Conservation (phyloP, 2,888 invertebrate genomes). For the Pardosa pseudoannulata region DNA sequence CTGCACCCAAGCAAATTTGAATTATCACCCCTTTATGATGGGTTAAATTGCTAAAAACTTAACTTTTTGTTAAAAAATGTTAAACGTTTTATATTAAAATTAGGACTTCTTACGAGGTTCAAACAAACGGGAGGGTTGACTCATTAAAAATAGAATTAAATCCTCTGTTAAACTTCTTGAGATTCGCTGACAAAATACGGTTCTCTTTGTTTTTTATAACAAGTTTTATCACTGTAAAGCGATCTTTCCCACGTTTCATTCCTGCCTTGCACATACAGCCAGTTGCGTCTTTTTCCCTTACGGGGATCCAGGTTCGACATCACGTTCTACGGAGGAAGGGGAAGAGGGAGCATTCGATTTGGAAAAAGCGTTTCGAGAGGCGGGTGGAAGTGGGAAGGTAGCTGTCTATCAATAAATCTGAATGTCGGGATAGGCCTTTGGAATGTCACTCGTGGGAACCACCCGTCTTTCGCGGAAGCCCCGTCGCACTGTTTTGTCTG, state of each 20-base stretch:
- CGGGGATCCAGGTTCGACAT: neutral
- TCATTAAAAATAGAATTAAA: neutral
- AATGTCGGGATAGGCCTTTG: conserved; percentile 60
- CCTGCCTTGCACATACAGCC: neutral
- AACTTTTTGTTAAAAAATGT: too few species aligned
- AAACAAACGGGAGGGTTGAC: neutral
- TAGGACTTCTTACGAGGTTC: too few species aligned
- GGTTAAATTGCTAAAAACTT: too few species aligned
- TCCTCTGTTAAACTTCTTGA: neutral
- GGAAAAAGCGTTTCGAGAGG: conserved; percentile 44
- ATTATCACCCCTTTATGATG: too few species aligned
- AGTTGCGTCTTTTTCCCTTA: neutral
- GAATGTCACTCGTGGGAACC: conserved; percentile 69
- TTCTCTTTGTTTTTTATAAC: neutral
- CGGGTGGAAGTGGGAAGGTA: neutral
- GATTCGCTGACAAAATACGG: neutral
- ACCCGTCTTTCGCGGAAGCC: conserved; percentile 42
- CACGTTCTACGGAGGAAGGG: conserved; percentile 8
- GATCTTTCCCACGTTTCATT: neutral
- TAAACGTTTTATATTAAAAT: too few species aligned
- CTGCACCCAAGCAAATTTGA: too few species aligned
- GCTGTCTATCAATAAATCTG: conserved; percentile 71
- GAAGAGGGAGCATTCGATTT: conserved; percentile 40
- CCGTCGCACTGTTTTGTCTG: neutral
- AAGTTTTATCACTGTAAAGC: neutral